These are phyloP conservation scores for Papilio glaucus DNA, from an alignment of 1,140 invertebrate genomes.

Conservation along the genomic window DNA sequence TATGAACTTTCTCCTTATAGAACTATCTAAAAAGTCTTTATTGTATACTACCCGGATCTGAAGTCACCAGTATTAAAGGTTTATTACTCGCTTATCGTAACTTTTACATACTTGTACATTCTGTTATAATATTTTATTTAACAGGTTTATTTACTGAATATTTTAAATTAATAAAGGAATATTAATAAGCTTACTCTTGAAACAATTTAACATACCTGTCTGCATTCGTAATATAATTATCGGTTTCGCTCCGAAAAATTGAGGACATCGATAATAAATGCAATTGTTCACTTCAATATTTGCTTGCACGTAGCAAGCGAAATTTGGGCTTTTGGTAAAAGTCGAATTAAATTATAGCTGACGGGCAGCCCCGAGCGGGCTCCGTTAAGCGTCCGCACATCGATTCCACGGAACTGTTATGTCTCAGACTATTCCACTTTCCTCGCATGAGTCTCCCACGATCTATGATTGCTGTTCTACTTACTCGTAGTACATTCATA, in stretches of 20 bases:
- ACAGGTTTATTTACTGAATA: background rate
- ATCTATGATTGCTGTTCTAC: slow-evolving; percentile 47
- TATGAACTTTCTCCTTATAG: too few relatives aligned
- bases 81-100: too few relatives aligned
- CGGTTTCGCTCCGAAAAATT: background rate
- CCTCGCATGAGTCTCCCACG: slow-evolving; percentile 34
- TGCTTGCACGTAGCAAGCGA: slow-evolving; percentile 27
- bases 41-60: too few relatives aligned
- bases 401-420: slow-evolving; percentile 27
- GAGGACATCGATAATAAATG: slow-evolving; percentile 22
- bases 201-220: slow-evolving; percentile 4
- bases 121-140: too few relatives aligned
- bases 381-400: slow-evolving; percentile 23
- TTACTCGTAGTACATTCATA: slow-evolving; percentile 58
- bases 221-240: slow-evolving; percentile 7
- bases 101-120: too few relatives aligned
- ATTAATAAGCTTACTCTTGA: background rate
- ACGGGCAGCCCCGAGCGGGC: slow-evolving; percentile 10
- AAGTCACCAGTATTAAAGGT: too few relatives aligned
- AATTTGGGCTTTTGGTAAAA: slow-evolving; percentile 34
- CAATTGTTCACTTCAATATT: slow-evolving; percentile 35
- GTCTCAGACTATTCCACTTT: slow-evolving; percentile 31
- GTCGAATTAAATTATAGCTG: slow-evolving; percentile 37
- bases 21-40: too few relatives aligned
- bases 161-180: background rate